Evolutionary conservation across 2,113 vertebrate genomes (phyloP), one percentile per base, ranked within the genome.

Genomic region (Potamarius usumacintae): DNA sequence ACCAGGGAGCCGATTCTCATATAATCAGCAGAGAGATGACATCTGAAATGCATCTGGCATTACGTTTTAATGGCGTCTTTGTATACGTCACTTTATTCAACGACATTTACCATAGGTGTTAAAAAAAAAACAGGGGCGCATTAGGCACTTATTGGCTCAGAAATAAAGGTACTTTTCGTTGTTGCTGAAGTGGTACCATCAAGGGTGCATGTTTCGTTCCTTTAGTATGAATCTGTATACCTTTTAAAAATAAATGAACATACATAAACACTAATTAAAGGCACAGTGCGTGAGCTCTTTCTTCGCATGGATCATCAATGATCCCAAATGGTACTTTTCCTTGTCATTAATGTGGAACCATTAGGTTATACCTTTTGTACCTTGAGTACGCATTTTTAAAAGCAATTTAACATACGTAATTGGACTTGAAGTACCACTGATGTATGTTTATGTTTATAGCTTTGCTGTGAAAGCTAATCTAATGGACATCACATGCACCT

Each of bases 1-100:
- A 82, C 82, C 85, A 67, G 83, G 71, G 50, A 79, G 82, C 77
- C 85, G 83, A 65, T 84, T 76, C 88, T 20, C 84, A 69, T 71
- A 87, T 86, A 89, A 62, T 63, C 89, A 27, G 79, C 27, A 20
- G 30, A 42, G 42, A 42, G 42, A 42, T 7, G 14, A 78, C 48
- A 53, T 22, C 48, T 14, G 72, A 50, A 18, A 42, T 18, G 69
- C 14, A 2, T 34, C 1, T 34, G 34, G 71, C 4, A 10, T 52
- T 20, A 50, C 22, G 18, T 11, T 11, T 42, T 34, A 20, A 18
- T 20, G 18, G n/a, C 18, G 34, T 30, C 34, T 34, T 71, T 30
- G 42, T 30, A 30, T 11, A 14, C 15, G 0, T 48, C 4, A 42
- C 42, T 42, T 42, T 42, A 42, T 42, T 42, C 42, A 42, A 42